These are phyloP conservation scores for Drosophila suboccidentalis DNA, from an alignment of 2,888 invertebrate genomes.

Conservation along the genomic window DNA sequence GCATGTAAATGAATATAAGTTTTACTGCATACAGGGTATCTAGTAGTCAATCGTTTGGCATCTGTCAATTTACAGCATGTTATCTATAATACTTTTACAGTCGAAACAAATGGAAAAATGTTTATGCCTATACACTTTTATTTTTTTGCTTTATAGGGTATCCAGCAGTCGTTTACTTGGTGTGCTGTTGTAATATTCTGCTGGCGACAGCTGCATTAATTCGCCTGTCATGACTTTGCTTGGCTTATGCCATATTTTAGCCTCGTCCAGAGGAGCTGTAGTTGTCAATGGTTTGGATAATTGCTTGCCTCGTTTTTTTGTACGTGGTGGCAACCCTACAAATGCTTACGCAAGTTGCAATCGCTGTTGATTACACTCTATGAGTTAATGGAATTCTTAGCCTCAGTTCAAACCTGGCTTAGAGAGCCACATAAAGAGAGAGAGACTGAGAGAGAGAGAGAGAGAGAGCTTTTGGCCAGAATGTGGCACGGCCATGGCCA, in stretches of 20 bases:
- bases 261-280: slow-evolving; percentile 12
- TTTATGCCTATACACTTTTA: not conserved
- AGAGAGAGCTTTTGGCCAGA: slow-evolving; percentile 8
- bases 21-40: too few species aligned
- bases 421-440: not conserved
- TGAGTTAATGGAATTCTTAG: slow-evolving; percentile 28
- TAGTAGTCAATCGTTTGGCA: too few species aligned
- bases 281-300: slow-evolving; percentile 32
- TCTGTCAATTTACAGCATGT: too few species aligned
- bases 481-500: slow-evolving; percentile 35
- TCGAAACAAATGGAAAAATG: too few species aligned
- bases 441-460: not conserved
- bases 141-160: slow-evolving; percentile 11
- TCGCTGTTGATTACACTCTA: slow-evolving; percentile 47
- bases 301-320: slow-evolving; percentile 40
- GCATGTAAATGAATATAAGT: too few species aligned
- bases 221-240: slow-evolving; percentile 58
- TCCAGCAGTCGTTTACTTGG: not conserved
- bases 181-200: slow-evolving; percentile 17
- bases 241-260: slow-evolving; percentile 43
- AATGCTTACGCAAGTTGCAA: slow-evolving; percentile 32
- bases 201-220: slow-evolving; percentile 61
- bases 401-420: slow-evolving; percentile 20
- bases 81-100: too few species aligned
- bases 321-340: slow-evolving; percentile 30